phyloP scores from a whole-genome alignment of 2,888 invertebrate species.

The Tipula vernalis region DNA sequence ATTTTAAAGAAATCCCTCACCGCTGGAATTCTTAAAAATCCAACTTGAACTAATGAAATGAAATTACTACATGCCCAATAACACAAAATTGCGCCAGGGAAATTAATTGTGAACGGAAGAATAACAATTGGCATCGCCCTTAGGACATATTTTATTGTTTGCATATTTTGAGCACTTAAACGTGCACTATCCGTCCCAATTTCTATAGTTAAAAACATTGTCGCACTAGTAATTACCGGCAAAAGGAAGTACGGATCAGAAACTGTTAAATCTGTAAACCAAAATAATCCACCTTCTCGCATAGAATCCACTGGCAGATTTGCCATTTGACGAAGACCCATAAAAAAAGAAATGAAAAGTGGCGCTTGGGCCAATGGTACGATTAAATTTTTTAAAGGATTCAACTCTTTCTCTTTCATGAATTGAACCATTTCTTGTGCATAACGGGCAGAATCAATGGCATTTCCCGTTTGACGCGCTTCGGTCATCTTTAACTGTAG shows the following conservation, averaged over 20 bases:
- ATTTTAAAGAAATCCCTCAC: conserved; percentile 69
- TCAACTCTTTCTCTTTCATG: conserved; percentile 71
- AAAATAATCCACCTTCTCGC: conserved; percentile 73
- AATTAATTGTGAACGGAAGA: conserved; percentile 76
- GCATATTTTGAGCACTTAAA: conserved; percentile 52
- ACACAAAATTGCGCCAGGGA: conserved; percentile 74
- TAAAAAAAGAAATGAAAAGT: conserved; percentile 84
- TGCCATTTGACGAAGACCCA: conserved; percentile 78
- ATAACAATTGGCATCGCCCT: conserved; percentile 64
- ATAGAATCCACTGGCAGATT: conserved; percentile 84
- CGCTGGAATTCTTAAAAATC: conserved; percentile 57
- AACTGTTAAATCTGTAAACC: conserved; percentile 87
- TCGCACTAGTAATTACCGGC: conserved; percentile 72
- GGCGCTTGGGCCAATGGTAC: conserved; percentile 75
- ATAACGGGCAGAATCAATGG: conserved; percentile 59
- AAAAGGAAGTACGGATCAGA: conserved; percentile 81
- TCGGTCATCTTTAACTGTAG: conserved; percentile 77
- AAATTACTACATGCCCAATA: conserved; percentile 87
- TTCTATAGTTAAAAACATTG: conserved; percentile 71
- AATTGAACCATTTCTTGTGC: conserved; percentile 67
- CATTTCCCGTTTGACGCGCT: conserved; percentile 73
- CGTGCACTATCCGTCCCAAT: conserved; percentile 64
- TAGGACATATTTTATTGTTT: conserved; percentile 60
- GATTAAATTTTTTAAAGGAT: conserved; percentile 65
- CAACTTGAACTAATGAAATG: conserved; percentile 64